Conservation (phyloP, 2,888 invertebrate genomes). For the Drosophila vallismaia region DNA sequence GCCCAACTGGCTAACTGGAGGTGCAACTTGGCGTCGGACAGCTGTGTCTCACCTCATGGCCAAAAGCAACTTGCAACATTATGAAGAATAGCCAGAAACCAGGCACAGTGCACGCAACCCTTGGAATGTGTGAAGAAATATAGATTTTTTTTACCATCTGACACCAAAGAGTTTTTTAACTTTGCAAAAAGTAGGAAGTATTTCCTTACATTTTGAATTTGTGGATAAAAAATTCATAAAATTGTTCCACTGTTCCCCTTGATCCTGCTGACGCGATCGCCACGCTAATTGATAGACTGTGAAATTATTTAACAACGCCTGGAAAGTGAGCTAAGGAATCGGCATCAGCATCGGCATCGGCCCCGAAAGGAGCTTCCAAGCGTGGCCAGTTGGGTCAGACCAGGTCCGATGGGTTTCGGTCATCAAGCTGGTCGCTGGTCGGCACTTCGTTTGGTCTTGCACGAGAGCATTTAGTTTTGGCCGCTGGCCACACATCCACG, state of each 20-base stretch:
- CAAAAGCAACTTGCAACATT: slow-evolving; percentile 35
- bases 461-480: slow-evolving; percentile 43
- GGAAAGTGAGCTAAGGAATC: slow-evolving; percentile 44
- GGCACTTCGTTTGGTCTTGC: slow-evolving; percentile 58
- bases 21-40: slow-evolving; percentile 17
- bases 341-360: neutral
- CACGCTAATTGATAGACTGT: slow-evolving; percentile 78
- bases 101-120: slow-evolving; percentile 23
- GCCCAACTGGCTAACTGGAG: slow-evolving; percentile 26
- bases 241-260: slow-evolving; percentile 20
- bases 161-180: neutral
- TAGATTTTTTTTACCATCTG: neutral
- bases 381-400: slow-evolving; percentile 38
- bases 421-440: slow-evolving; percentile 49
- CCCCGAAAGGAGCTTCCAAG: slow-evolving; percentile 32
- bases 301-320: slow-evolving; percentile 72
- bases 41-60: slow-evolving; percentile 34
- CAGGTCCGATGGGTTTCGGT: slow-evolving; percentile 31
- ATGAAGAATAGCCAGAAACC: slow-evolving; percentile 45
- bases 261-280: slow-evolving; percentile 56
- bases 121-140: neutral
- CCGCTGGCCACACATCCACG: slow-evolving; percentile 49
- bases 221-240: no score
- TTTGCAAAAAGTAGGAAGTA: neutral
- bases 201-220: no score